Conservation (phyloP, 1,140 invertebrate species). For the Euura lappo region DNA sequence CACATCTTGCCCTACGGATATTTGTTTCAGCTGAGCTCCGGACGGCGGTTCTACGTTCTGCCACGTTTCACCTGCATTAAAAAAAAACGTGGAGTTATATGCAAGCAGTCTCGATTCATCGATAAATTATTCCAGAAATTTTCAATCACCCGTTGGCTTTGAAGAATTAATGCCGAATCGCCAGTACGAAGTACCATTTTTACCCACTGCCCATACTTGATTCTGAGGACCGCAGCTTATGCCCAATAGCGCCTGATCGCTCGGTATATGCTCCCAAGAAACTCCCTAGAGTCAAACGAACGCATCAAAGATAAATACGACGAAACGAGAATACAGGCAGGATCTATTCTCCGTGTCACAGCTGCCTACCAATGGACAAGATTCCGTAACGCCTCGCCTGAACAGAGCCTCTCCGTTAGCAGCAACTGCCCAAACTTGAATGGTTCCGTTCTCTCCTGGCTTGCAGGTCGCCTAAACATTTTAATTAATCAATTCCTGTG, state of each 20-base stretch:
- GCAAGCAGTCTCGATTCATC: too few species aligned
- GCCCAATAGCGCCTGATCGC: slow-evolving; percentile 76
- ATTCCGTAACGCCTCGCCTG: slow-evolving; percentile 74
- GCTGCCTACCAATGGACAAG: slow-evolving; percentile 69
- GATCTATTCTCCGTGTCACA: slow-evolving; percentile 11
- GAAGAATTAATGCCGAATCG: slow-evolving; percentile 71
- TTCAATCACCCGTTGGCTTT: slow-evolving; percentile 67
- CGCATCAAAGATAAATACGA: slow-evolving; percentile 1
- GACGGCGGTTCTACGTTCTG: slow-evolving; percentile 69
- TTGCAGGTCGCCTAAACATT: slow-evolving; percentile 39
- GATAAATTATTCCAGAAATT: too few species aligned
- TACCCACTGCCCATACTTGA: slow-evolving; percentile 85
- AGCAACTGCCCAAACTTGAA: slow-evolving; percentile 82
- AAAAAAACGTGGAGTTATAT: slow-evolving; percentile 6
- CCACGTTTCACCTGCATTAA: slow-evolving; percentile 61
- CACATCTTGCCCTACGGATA: slow-evolving; percentile 73
- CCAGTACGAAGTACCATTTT: slow-evolving; percentile 84
- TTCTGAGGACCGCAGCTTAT: slow-evolving; percentile 72
- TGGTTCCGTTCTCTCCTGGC: slow-evolving; percentile 51
- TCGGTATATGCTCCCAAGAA: slow-evolving; percentile 79
- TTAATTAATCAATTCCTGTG: too few species aligned
- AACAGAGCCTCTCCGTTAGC: slow-evolving; percentile 83
- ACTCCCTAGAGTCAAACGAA: slow-evolving; percentile 63
- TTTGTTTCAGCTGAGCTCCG: slow-evolving; percentile 75
- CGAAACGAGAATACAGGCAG: slow-evolving; percentile 17